Conservation (phyloP, 2,113 vertebrate species). For the Notothenia coriiceps region DNA sequence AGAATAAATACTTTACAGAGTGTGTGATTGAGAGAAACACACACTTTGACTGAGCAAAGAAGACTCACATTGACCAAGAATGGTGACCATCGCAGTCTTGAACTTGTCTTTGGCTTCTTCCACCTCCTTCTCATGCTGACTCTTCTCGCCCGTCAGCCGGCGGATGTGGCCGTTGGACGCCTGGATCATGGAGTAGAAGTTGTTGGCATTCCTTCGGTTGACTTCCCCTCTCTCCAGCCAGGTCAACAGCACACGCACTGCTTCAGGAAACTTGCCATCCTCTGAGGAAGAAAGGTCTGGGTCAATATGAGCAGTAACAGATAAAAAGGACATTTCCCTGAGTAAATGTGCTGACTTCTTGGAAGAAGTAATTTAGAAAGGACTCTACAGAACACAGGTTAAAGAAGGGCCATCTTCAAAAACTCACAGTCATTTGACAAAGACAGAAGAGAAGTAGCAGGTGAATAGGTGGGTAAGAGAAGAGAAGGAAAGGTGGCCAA, state of each 20-base stretch:
- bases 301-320: background rate
- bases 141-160: conserved; percentile 91
- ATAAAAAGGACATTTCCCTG: background rate
- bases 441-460: background rate
- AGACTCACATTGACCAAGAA: conserved; percentile 87
- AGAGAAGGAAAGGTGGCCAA: background rate
- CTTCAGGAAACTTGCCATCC: conserved; percentile 88
- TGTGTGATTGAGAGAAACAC: conserved; percentile 11
- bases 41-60: background rate
- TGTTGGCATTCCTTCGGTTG: conserved; percentile 95
- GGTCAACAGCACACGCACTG: conserved; percentile 92
- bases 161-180: conserved; percentile 95
- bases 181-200: conserved; percentile 99
- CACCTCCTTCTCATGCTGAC: conserved; percentile 94
- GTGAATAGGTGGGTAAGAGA: background rate
- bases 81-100: conserved; percentile 91
- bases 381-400: background rate
- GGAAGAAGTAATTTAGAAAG: background rate
- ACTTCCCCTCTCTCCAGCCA: conserved; percentile 97
- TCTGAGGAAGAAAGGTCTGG: background rate
- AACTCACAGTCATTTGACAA: conserved; percentile 25
- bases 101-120: conserved; percentile 97
- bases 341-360: conserved; percentile 4
- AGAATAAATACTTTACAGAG: too few species aligned
- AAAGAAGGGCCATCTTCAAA: background rate